phyloP scores from a whole-genome alignment of 2,113 vertebrate genomes.

The Candoia aspera region DNA sequence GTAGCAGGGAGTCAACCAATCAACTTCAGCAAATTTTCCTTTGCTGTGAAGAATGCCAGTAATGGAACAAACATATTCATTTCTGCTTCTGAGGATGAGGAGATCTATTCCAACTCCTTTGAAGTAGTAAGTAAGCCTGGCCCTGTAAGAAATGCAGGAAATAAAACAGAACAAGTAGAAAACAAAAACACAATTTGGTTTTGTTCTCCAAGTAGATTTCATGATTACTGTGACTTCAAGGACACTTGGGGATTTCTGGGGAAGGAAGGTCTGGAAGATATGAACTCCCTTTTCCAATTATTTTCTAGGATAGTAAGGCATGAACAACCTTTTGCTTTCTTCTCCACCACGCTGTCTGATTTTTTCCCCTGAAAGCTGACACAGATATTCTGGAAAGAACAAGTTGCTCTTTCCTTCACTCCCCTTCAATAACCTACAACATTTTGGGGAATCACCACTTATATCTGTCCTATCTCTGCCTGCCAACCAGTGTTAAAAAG shows the following conservation, averaged over 20 bases:
- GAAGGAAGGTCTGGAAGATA: no score
- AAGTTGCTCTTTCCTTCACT: not conserved
- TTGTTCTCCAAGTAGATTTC: not conserved
- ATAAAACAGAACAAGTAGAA: not conserved
- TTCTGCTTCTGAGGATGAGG: not conserved
- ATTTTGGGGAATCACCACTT: not conserved
- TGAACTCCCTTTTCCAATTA: no score
- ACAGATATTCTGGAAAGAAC: not conserved
- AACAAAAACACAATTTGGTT: not conserved
- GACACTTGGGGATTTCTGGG: not conserved
- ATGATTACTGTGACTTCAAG: not conserved
- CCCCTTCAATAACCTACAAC: not conserved
- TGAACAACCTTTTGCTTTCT: no score
- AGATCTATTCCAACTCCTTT: not conserved
- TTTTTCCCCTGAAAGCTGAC: no score
- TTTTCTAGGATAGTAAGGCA: no score
- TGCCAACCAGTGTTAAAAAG: not conserved
- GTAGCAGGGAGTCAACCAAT: not conserved
- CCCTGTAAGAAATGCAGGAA: not conserved
- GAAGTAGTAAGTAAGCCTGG: not conserved
- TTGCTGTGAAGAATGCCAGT: slow-evolving; percentile 11
- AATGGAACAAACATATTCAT: slow-evolving; percentile 7
- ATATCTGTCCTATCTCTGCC: not conserved
- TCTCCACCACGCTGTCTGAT: no score
- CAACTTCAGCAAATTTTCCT: slow-evolving; percentile 8